Percentiles rank a stretch among this genome's conserved stretches.
Evolutionary conservation across 2,888 invertebrate genomes (phyloP).

Genomic region (Teleogryllus oceanicus): DNA sequence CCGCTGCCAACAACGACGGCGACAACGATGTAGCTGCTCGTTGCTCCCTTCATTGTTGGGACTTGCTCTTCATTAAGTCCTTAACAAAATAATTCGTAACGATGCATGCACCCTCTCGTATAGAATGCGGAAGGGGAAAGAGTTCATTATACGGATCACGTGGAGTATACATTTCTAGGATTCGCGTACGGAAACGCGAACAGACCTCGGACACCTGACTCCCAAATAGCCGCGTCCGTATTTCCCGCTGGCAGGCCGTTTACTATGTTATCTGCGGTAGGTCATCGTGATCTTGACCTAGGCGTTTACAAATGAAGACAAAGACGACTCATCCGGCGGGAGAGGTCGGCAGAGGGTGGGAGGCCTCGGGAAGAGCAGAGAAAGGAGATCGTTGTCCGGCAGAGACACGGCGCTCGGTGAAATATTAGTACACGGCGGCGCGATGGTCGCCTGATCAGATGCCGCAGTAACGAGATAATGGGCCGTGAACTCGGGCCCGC

Average conservation of each 20-base stretch:
- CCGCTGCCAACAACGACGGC: no score
- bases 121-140: no score
- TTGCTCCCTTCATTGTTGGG: no score
- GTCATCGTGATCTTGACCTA: conserved; percentile 3
- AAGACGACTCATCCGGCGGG: background rate
- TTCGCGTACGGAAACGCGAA: no score
- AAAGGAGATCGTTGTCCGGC: background rate
- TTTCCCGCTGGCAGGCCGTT: background rate
- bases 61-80: no score
- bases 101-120: no score
- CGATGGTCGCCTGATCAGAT: background rate
- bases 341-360: no score
- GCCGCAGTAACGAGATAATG: conserved; percentile 1
- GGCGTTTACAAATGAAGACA: conserved; percentile 1
- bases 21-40: no score
- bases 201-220: background rate
- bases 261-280: background rate
- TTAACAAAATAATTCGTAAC: no score
- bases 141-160: no score
- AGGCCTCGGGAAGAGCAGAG: background rate
- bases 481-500: conserved; percentile 7
- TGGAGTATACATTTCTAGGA: no score
- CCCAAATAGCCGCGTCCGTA: background rate
- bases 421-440: background rate
- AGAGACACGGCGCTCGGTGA: background rate